These are phyloP conservation scores for Thereva nobilitata DNA, from an alignment of 2,888 invertebrate species.

Conservation along the genomic window DNA sequence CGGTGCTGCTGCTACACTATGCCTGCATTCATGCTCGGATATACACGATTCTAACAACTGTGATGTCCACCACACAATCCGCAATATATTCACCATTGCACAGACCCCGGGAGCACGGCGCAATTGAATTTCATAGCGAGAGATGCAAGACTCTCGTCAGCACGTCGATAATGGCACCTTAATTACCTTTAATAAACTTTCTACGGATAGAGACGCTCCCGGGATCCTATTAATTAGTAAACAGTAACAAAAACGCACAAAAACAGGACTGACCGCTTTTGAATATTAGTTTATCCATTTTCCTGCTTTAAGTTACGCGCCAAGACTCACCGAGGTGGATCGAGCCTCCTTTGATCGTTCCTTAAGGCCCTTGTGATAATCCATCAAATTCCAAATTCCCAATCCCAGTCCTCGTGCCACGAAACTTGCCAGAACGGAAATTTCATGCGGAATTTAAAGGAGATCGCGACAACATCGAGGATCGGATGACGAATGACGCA, in stretches of 20 bases:
- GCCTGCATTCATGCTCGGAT: constrained; percentile 3
- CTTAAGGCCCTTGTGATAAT: constrained; percentile 15
- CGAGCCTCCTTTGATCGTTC: constrained; percentile 18
- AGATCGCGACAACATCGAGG: constrained; percentile 15
- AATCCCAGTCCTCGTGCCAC: constrained; percentile 32
- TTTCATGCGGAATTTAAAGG: constrained; percentile 32
- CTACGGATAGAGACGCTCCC: neutral
- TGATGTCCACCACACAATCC: constrained; percentile 22
- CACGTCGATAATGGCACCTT: constrained; percentile 20
- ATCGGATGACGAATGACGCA: constrained; percentile 2
- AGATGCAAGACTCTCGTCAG: neutral
- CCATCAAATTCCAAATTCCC: constrained; percentile 34
- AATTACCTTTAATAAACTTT: constrained; percentile 27
- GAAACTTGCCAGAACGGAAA: constrained; percentile 24
- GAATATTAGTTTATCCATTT: neutral
- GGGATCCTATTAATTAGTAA: constrained; percentile 28
- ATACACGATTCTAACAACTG: constrained; percentile 30
- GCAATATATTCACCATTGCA: no score
- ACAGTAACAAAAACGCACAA: neutral
- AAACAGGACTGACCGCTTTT: neutral
- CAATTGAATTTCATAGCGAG: no score
- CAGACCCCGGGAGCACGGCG: no score
- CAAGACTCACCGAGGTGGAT: constrained; percentile 8
- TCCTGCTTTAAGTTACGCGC: neutral
- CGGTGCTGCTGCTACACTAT: neutral